Evolutionary conservation across 2,888 invertebrate species (phyloP).

Genomic region (Apoda limacodes): DNA sequence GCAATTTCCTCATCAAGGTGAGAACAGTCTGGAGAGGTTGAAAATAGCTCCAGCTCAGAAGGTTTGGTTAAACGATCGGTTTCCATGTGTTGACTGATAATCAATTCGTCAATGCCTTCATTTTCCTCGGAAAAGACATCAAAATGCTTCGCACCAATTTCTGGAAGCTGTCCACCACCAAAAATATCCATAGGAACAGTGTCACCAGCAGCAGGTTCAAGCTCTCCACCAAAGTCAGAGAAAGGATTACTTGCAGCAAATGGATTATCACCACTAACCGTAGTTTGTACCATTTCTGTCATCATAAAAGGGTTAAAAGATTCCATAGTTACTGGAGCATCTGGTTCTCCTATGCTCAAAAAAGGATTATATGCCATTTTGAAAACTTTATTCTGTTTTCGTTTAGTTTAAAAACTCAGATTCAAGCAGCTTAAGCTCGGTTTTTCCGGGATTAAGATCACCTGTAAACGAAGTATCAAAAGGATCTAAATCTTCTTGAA

Average conservation of each 20-base stretch:
- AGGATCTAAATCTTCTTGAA: slow-evolving; percentile 74
- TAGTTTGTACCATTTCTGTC: slow-evolving; percentile 44
- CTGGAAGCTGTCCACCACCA: slow-evolving; percentile 40
- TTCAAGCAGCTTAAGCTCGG: slow-evolving; percentile 82
- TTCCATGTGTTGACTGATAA: slow-evolving; percentile 26
- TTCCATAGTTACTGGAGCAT: slow-evolving; percentile 55
- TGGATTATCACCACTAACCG: slow-evolving; percentile 72
- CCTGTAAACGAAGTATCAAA: slow-evolving; percentile 87
- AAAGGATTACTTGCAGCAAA: slow-evolving; percentile 80
- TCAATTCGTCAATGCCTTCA: slow-evolving; percentile 18
- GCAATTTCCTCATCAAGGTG: slow-evolving; percentile 27
- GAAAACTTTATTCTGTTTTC: slow-evolving; percentile 2
- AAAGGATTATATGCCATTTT: slow-evolving; percentile 84
- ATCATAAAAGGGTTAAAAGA: slow-evolving; percentile 78
- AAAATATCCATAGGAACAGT: slow-evolving; percentile 55
- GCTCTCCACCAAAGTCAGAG: slow-evolving; percentile 63
- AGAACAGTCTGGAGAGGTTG: slow-evolving; percentile 33
- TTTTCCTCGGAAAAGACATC: slow-evolving; percentile 24
- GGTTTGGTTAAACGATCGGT: slow-evolving; percentile 39
- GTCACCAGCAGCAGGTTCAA: slow-evolving; percentile 45
- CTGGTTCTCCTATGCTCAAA: slow-evolving; percentile 77
- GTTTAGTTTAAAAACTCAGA: slow-evolving; percentile 71
- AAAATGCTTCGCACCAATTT: slow-evolving; percentile 43
- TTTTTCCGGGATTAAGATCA: slow-evolving; percentile 79
- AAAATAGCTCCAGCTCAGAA: slow-evolving; percentile 46